phyloP scores from a whole-genome alignment of 2,113 vertebrate genomes.

The Petrocephalus zakoni region DNA sequence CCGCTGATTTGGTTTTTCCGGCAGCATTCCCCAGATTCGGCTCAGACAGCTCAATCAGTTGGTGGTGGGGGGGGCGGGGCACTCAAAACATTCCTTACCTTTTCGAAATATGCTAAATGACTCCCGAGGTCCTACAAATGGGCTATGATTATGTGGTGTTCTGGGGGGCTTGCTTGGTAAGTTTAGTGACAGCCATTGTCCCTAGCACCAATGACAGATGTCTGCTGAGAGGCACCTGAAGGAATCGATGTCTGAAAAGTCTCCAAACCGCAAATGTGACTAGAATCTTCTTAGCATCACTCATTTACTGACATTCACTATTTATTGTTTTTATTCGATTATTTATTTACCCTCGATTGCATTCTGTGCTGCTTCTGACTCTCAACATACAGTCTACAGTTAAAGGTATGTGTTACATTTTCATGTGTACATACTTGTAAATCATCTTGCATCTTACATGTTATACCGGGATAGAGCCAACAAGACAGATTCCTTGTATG shows the following conservation, averaged over 20 bases:
- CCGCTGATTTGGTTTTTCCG: constrained; percentile 10
- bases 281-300: background rate
- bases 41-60: constrained; percentile 37
- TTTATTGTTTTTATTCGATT: background rate
- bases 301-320: background rate
- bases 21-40: constrained; percentile 17
- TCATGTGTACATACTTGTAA: background rate
- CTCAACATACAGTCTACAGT: background rate
- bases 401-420: background rate
- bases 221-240: background rate
- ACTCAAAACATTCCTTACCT: constrained; percentile 13
- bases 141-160: background rate
- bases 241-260: background rate
- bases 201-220: constrained; percentile 33
- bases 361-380: background rate
- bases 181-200: constrained; percentile 4
- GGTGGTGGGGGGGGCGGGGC: background rate
- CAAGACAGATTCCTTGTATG: background rate
- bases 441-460: background rate
- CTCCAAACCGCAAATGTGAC: background rate
- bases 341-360: background rate
- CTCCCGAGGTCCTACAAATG: constrained; percentile 5
- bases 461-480: background rate
- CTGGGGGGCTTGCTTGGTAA: background rate
- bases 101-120: constrained; percentile 22